Evolutionary conservation across 2,113 vertebrate species (phyloP), one percentile per base, ranked within the genome.

Genomic region (Emydocephalus ijimae): DNA sequence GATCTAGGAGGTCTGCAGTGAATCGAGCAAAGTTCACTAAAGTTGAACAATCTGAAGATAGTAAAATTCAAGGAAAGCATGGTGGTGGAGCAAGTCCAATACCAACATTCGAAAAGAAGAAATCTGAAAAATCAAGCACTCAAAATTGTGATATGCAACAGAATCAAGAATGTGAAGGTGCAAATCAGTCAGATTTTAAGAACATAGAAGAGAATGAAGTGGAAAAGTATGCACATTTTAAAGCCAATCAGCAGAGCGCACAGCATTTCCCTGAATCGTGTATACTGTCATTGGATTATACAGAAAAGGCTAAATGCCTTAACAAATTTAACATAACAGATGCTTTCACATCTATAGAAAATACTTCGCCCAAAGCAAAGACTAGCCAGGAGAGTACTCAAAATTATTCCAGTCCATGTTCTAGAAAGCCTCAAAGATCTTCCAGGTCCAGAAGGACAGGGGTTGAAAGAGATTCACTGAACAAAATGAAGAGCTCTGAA

Each of bases 381-480:
- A 0, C 61, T 90, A 91, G 48, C 0, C 94, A 93, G 90, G 94
- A 20, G 56, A 91, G 93, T 24, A 45, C 34, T 64, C 85, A 59
- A 0, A 50, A 87, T 50, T 23, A 0, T 1, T 21, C 87, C 0
- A 0, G 11, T 0, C 88, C 89, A 0, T 57, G 74, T 52, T 0
- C 50, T 15, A 34, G 0, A 29, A 91, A n/a, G 14, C 3, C 0
- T 0, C 0, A 9, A 9, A 0, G 2, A 87, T 50, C 90, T 87
- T 45, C 5, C 0, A 88, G 3, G 21, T 1, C n/a, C 8, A 56
- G 1, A 20, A 14, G 81, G 48, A 52, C 90, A 4, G 74, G 0
- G 29, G 1, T 1, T 52, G 64, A 5, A 0, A 18, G 0, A 1
- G 1, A 21, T 7, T 7, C 11, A 3, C 61, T 85, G 0, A 0